These are phyloP conservation scores for Conus canariensis DNA, from an alignment of 2,888 invertebrate species.

Conservation along the genomic window DNA sequence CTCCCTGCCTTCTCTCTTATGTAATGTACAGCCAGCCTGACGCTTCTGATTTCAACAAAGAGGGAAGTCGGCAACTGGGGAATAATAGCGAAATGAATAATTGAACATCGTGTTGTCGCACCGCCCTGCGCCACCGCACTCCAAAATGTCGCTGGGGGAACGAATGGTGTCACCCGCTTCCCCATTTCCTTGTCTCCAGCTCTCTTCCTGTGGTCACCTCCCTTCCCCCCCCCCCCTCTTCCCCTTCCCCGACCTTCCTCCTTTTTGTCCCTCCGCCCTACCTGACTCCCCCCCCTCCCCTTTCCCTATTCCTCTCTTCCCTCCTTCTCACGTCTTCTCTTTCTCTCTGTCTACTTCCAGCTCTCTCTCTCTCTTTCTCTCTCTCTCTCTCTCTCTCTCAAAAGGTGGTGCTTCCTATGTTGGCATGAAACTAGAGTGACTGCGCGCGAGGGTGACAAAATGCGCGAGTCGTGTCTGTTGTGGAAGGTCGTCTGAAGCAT, in stretches of 20 bases:
- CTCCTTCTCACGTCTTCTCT: too few species aligned
- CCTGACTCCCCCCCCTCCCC: not conserved
- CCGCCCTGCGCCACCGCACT: not conserved
- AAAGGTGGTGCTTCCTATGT: not conserved
- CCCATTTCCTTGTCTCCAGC: not conserved
- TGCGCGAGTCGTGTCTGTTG: slow-evolving; percentile 2
- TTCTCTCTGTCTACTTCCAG: too few species aligned
- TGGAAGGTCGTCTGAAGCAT: not conserved
- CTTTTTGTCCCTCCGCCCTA: too few species aligned
- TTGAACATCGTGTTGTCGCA: not conserved
- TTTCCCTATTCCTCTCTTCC: not conserved
- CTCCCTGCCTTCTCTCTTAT: not conserved
- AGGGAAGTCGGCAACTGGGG: not conserved
- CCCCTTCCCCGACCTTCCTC: too few species aligned
- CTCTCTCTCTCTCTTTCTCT: not conserved
- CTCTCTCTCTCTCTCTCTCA: not conserved
- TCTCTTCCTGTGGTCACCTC: not conserved
- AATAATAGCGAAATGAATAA: not conserved
- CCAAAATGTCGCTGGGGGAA: not conserved
- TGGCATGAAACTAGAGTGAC: not conserved
- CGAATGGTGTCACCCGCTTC: not conserved
- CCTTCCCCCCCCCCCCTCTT: too few species aligned
- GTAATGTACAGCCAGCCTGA: not conserved
- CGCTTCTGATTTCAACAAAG: not conserved
- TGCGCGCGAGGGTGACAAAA: slow-evolving; percentile 9